A percentile compares a stretch with the other conserved stretches of the same genome.
Evolutionary conservation across 2,888 invertebrate species (phyloP).

Genomic region (Diogma glabrata): DNA sequence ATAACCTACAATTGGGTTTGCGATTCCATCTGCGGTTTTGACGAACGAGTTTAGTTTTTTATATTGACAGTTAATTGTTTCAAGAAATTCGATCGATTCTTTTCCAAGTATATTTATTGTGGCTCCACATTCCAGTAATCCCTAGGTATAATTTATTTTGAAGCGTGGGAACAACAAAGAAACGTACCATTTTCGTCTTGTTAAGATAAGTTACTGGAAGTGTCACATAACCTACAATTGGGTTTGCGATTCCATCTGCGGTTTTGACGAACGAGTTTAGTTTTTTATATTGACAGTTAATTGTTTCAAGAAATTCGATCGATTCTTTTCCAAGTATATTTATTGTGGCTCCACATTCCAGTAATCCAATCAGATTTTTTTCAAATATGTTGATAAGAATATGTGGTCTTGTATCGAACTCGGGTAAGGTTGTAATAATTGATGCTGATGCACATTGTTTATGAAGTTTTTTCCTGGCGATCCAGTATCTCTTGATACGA

Average conservation of each 20-base stretch:
- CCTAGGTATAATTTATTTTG: slow-evolving; percentile 9
- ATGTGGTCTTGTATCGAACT: too few species aligned
- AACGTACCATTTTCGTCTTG: not conserved
- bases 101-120: not conserved
- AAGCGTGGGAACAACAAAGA: not conserved
- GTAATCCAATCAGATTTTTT: too few species aligned
- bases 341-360: not conserved
- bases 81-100: not conserved
- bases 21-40: not conserved
- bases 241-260: not conserved
- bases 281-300: not conserved
- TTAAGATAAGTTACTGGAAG: not conserved
- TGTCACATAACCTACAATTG: not conserved
- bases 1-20: not conserved
- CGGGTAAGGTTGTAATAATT: too few species aligned
- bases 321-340: not conserved
- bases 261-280: not conserved
- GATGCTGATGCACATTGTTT: too few species aligned
- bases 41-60: not conserved
- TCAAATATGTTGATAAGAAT: too few species aligned
- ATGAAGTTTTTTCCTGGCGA: too few species aligned
- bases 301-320: not conserved
- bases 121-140: not conserved
- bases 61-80: not conserved
- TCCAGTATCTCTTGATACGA: too few species aligned